Conservation (phyloP, 2,113 vertebrate species). For the Epinephelus moara region DNA sequence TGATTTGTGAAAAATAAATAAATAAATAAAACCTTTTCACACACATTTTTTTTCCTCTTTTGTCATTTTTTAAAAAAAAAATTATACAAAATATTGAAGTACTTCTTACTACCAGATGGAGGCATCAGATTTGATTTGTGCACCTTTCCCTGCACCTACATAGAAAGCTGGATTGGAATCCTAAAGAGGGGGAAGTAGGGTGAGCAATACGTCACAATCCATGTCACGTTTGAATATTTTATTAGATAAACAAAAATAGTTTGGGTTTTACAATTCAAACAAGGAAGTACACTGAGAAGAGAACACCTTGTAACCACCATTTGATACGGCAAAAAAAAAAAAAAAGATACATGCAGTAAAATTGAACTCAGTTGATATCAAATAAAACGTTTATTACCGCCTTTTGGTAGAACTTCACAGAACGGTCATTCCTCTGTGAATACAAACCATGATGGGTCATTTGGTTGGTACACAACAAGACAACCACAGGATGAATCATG, state of each 20-base stretch:
- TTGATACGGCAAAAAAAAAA: conserved; percentile 5
- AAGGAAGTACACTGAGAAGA: conserved; percentile 33
- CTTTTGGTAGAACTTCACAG: neutral
- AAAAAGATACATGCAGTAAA: conserved; percentile 10
- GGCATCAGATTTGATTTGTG: neutral
- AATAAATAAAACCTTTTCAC: no score
- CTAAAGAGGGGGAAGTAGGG: neutral
- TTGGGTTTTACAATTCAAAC: conserved; percentile 59
- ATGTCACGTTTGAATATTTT: conserved; percentile 54
- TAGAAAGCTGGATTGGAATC: neutral
- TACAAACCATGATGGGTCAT: neutral
- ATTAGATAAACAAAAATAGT: conserved; percentile 71
- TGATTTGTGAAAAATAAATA: no score
- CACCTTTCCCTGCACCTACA: no score
- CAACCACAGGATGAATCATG: neutral
- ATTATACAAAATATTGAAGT: neutral
- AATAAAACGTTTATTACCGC: neutral
- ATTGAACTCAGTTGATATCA: conserved; percentile 11
- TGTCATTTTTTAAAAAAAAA: neutral
- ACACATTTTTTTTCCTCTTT: neutral
- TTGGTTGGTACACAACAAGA: neutral
- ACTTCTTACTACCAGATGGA: neutral
- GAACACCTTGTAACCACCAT: conserved; percentile 22
- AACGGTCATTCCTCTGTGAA: neutral
- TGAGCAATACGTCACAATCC: neutral